A percentile compares a stretch with the other conserved stretches of the same genome.
These are phyloP conservation scores for Psilopogon haemacephalus DNA, from an alignment of 2,113 vertebrate genomes.

Conservation along the genomic window DNA sequence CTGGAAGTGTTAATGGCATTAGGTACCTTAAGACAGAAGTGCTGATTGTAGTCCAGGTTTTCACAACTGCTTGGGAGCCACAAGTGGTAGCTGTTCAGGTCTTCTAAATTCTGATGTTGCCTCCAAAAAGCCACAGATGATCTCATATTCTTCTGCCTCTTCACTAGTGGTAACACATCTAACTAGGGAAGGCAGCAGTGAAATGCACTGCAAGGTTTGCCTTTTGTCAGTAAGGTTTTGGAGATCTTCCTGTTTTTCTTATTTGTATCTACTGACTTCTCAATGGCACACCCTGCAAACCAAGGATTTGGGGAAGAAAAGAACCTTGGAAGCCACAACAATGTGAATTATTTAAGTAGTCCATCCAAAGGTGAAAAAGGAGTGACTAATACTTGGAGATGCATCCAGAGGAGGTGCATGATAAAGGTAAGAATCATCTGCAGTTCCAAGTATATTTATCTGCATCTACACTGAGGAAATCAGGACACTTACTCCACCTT, in stretches of 20 bases:
- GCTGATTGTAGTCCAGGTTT: neutral
- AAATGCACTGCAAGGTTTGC: neutral
- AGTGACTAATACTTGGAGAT: neutral
- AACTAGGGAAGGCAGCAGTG: neutral
- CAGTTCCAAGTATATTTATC: neutral
- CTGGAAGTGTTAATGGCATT: neutral
- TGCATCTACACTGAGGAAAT: conserved; percentile 12
- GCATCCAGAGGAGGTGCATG: neutral
- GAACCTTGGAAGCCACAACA: neutral
- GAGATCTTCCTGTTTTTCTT: neutral
- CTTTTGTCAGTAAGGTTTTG: neutral
- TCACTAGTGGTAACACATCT: neutral
- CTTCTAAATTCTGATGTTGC: neutral
- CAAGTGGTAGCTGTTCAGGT: neutral
- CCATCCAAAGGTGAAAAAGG: neutral
- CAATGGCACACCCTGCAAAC: neutral
- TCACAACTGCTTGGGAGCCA: neutral
- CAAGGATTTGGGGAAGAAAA: neutral
- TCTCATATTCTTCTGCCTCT: neutral
- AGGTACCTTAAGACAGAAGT: neutral
- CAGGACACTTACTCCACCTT: conserved; percentile 14
- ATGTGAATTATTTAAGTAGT: neutral
- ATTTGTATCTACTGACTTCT: neutral
- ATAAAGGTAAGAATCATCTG: neutral
- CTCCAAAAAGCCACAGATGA: neutral